Evolutionary conservation across 1,140 invertebrate genomes (phyloP).

Genomic region (Aporrectodea caliginosa): DNA sequence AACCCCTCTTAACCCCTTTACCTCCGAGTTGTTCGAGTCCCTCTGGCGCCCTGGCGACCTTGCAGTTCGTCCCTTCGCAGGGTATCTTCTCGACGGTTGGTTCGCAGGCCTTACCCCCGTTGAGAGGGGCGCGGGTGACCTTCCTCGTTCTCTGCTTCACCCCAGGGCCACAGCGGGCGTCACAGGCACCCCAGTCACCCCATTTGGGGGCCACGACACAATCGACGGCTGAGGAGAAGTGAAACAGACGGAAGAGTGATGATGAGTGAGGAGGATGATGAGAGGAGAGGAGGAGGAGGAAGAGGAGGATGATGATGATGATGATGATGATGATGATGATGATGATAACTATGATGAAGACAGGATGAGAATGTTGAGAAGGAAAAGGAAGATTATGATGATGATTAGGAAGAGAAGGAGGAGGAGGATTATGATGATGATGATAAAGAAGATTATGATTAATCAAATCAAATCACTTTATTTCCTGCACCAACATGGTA

Average conservation of each 20-base stretch:
- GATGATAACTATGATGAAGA: slow-evolving; percentile 13
- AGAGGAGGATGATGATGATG: not conserved
- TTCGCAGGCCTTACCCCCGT: slow-evolving; percentile 42
- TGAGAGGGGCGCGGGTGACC: slow-evolving; percentile 35
- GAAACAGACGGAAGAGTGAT: too few species aligned
- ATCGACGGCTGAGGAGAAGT: slow-evolving; percentile 41
- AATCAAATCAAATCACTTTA: too few species aligned
- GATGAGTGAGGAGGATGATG: slow-evolving; percentile 10
- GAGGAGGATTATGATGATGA: too few species aligned
- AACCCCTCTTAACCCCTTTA: not conserved
- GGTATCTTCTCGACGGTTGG: slow-evolving; percentile 11
- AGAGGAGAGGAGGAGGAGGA: slow-evolving; percentile 1
- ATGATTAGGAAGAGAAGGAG: not conserved
- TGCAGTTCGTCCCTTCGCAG: slow-evolving; percentile 31
- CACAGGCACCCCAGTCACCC: slow-evolving; percentile 39
- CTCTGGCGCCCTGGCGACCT: slow-evolving; percentile 25
- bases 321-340: slow-evolving; percentile 17
- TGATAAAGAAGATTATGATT: too few species aligned
- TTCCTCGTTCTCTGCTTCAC: slow-evolving; percentile 37
- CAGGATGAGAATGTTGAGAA: slow-evolving; percentile 17
- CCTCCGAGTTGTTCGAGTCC: slow-evolving; percentile 6
- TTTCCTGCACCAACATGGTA: too few species aligned
- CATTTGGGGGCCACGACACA: slow-evolving; percentile 37
- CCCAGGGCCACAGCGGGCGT: slow-evolving; percentile 39
- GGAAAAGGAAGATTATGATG: slow-evolving; percentile 8